Evolutionary conservation across 2,113 vertebrate species (phyloP).

Genomic region (Chitala chitala): DNA sequence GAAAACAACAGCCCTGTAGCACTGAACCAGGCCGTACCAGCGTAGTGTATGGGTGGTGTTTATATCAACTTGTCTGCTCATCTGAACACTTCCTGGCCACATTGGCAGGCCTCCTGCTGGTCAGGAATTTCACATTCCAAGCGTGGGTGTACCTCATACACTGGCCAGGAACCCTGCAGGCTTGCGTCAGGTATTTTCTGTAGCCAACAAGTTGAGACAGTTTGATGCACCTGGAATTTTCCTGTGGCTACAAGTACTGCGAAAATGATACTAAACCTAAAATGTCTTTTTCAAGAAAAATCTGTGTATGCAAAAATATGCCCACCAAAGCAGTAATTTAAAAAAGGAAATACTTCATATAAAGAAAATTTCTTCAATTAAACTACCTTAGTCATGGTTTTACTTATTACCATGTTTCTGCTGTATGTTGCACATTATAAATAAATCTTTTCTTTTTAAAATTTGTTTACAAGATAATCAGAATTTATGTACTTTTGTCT

Average conservation of each 20-base stretch:
- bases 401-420: too few species aligned
- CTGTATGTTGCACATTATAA: too few species aligned
- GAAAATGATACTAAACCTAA: neutral
- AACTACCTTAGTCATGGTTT: too few species aligned
- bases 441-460: too few species aligned
- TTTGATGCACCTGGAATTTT: slow-evolving; percentile 11
- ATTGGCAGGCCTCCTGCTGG: neutral
- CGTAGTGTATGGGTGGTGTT: too few species aligned
- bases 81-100: neutral
- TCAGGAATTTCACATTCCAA: neutral
- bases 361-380: too few species aligned
- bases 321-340: neutral
- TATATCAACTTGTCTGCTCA: neutral
- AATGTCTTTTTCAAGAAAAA: neutral
- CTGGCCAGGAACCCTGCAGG: neutral
- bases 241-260: neutral
- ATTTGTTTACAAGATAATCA: too few species aligned
- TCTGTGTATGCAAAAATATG: too few species aligned
- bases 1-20: too few species aligned
- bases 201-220: slow-evolving; percentile 8
- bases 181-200: neutral
- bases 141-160: neutral
- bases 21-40: too few species aligned
- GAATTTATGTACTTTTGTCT: neutral
- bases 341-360: slow-evolving; percentile 1